Conservation (phyloP, 2,797 vertebrate species). For the Eupleurogrammus muticus region DNA sequence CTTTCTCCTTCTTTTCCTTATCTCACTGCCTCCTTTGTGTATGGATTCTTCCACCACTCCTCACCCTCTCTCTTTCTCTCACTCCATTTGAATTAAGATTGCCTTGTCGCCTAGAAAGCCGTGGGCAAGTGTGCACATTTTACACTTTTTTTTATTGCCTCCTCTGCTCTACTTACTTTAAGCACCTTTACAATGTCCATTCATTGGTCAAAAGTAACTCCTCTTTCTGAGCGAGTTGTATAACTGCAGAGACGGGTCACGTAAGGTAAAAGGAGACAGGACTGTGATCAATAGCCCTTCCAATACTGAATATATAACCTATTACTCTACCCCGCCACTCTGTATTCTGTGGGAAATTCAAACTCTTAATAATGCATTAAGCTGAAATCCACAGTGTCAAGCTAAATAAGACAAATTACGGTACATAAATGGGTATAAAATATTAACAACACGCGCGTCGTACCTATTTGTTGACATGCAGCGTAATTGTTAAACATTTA, state of each 20-base stretch:
- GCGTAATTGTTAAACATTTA: not conserved
- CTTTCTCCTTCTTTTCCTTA: not conserved
- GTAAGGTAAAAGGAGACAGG: constrained; percentile 28
- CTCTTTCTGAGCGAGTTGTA: constrained; percentile 19
- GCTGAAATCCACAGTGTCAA: constrained; percentile 4
- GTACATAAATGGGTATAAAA: constrained; percentile 8
- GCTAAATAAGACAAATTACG: constrained; percentile 31
- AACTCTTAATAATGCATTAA: constrained; percentile 31
- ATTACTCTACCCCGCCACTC: constrained; percentile 25
- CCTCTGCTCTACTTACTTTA: constrained; percentile 34
- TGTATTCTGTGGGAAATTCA: constrained; percentile 18
- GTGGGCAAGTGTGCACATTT: constrained; percentile 52
- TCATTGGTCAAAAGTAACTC: constrained; percentile 38
- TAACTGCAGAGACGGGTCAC: constrained; percentile 31
- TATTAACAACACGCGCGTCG: constrained; percentile 4
- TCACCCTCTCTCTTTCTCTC: not conserved
- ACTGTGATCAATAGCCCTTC: constrained; percentile 46
- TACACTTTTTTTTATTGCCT: constrained; percentile 52
- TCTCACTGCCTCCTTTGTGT: constrained; percentile 11
- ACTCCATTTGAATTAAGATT: constrained; percentile 52
- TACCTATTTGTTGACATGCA: not conserved
- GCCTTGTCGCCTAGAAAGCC: constrained; percentile 48
- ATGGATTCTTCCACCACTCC: constrained; percentile 5
- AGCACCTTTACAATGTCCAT: constrained; percentile 44
- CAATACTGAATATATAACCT: constrained; percentile 24